These are phyloP conservation scores for Neolamprologus kungweensis DNA, from an alignment of 2,113 vertebrate genomes.

Conservation along the genomic window DNA sequence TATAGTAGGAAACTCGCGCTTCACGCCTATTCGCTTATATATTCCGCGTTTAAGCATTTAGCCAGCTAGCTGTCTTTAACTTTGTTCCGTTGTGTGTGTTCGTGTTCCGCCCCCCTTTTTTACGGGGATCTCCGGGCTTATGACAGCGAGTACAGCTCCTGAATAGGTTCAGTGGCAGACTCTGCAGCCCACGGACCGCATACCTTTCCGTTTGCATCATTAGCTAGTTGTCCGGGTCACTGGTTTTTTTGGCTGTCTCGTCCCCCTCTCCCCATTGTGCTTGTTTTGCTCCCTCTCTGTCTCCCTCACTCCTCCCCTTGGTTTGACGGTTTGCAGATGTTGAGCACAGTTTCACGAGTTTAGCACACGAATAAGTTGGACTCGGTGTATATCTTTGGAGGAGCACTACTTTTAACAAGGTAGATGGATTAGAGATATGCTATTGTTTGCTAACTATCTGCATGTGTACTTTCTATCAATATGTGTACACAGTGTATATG, in stretches of 20 bases:
- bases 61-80: conserved; percentile 20
- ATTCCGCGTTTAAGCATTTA: neutral
- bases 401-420: neutral
- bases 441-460: neutral
- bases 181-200: conserved; percentile 42
- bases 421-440: neutral
- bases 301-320: neutral
- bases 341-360: neutral
- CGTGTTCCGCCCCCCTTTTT: conserved; percentile 30
- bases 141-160: conserved; percentile 48
- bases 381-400: neutral
- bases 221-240: neutral
- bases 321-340: neutral
- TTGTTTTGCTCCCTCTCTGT: neutral
- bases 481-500: neutral
- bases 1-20: neutral
- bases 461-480: neutral
- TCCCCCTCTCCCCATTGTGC: neutral
- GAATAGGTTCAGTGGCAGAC: conserved; percentile 57
- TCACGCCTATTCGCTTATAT: neutral
- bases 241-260: conserved; percentile 18
- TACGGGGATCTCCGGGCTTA: conserved; percentile 29
- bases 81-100: neutral
- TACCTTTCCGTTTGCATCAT: conserved; percentile 78
- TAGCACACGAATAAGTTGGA: neutral